Evolutionary conservation across 2,888 invertebrate species (phyloP).

Genomic region (Caenorhabditis sp.): DNA sequence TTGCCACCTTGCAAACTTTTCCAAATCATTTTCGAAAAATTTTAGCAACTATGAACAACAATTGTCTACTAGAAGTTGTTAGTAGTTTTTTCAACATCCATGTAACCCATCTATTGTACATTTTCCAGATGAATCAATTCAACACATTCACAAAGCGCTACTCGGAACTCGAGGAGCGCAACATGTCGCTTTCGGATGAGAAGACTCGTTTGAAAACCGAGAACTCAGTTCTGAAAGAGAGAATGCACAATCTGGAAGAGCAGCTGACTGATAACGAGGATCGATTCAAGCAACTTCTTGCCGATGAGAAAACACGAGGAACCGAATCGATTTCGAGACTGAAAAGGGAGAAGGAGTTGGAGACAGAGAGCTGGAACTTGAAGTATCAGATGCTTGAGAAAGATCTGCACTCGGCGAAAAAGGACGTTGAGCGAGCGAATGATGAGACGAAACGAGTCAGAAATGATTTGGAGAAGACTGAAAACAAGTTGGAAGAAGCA

Average conservation of each 20-base stretch:
- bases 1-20: background rate
- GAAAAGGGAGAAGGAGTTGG: constrained; percentile 80
- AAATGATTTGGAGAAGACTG: constrained; percentile 70
- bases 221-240: constrained; percentile 81
- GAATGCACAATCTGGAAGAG: constrained; percentile 81
- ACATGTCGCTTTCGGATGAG: constrained; percentile 76
- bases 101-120: no score
- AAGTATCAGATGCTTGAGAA: constrained; percentile 80
- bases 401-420: constrained; percentile 65
- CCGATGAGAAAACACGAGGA: constrained; percentile 77
- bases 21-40: background rate
- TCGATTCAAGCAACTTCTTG: constrained; percentile 76
- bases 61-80: constrained; percentile 4
- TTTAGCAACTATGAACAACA: constrained; percentile 3
- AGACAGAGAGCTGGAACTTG: constrained; percentile 74
- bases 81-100: background rate
- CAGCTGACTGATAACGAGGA: constrained; percentile 77
- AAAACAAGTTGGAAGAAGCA: constrained; percentile 73
- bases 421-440: constrained; percentile 73
- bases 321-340: constrained; percentile 74
- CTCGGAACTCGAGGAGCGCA: constrained; percentile 80
- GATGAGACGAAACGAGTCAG: constrained; percentile 67
- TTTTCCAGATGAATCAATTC: constrained; percentile 71
- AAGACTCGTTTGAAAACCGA: constrained; percentile 79
- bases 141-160: constrained; percentile 78